Evolutionary conservation across 2,888 invertebrate species (phyloP), one percentile per base, ranked within the genome.

Genomic region (Chymomyza amoena): DNA sequence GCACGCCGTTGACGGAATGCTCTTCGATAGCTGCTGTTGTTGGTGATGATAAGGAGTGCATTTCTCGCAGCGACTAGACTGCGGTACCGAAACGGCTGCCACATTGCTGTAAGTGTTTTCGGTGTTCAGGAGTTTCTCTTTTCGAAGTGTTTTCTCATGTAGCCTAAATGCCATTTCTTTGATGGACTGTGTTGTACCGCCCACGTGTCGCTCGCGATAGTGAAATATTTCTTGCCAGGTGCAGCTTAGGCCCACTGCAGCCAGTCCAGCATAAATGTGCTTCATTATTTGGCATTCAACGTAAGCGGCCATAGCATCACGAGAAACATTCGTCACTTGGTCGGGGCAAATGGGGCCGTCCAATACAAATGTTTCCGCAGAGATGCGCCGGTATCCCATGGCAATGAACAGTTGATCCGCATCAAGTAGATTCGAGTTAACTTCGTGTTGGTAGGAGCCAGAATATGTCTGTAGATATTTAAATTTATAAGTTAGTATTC

Each of bases 251-350:
- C 91, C 90, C 68, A 93, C 91, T 64, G 95, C 94, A 20, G 95
- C 93, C 52, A 94, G 93, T 88, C 96, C 96, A 94, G 95, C 95
- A 79, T 96, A 95, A 72, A 94, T 93, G 70, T 90, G 85, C 70
- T 95, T 95, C 92, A 97, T 93, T 87, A 97, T 95, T 94, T 97
- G 95, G 88, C 97, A 97, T 92, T 97, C 97, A 59, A 96, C 96
- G 90, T 95, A 95, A 20, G 97, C 97, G 36, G 96, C 94, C 81
- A 97, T 93, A 16, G 97, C 96, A 91, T 97, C 97, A 66, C 96
- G 93, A 0, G 96, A 96, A 2, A 97, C 95, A 72, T 94, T 94
- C 18, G 95, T 94, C 4, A 96, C 95, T 91, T 94, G 94, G 91
- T 97, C 97, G 0, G 96, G 96, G 89, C 97, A 97, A 69, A 96